Evolutionary conservation across 1,140 invertebrate genomes (phyloP).

Genomic region (Diabrotica undecimpunctata): DNA sequence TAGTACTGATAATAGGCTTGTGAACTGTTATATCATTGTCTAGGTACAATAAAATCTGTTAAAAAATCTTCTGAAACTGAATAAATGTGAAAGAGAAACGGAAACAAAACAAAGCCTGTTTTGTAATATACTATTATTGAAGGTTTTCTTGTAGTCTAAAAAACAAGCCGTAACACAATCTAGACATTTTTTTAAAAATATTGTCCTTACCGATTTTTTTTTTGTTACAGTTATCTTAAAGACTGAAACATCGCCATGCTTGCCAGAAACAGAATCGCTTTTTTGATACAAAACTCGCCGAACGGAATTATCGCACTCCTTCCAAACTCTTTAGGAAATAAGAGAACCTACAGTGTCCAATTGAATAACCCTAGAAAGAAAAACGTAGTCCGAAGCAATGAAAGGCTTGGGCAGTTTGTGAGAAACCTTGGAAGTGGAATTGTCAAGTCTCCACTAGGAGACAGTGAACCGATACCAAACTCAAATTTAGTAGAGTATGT

Average conservation of each 20-base stretch:
- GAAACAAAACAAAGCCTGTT: no score
- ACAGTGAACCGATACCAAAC: constrained; percentile 44
- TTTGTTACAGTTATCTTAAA: no score
- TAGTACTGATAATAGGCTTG: no score
- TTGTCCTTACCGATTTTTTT: no score
- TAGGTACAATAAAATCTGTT: no score
- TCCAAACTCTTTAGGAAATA: constrained; percentile 4
- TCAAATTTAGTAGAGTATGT: constrained; percentile 53
- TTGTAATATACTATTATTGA: no score
- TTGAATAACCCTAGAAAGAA: neutral
- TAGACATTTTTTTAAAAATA: no score
- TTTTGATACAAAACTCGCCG: constrained; percentile 2
- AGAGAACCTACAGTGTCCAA: constrained; percentile 8
- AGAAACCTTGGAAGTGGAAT: constrained; percentile 17
- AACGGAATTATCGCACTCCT: constrained; percentile 9
- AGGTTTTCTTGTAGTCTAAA: no score
- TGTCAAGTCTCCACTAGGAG: constrained; percentile 32
- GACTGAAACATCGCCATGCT: neutral
- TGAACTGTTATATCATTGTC: no score
- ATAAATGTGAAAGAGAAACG: no score
- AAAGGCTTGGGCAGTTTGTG: neutral
- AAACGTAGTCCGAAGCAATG: neutral
- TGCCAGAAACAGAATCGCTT: constrained; percentile 9
- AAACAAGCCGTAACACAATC: no score
- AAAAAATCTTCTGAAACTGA: no score